Base-by-base conservation (phyloP, 2,888 invertebrate genomes). In the Malachius bipustulatus region DNA sequence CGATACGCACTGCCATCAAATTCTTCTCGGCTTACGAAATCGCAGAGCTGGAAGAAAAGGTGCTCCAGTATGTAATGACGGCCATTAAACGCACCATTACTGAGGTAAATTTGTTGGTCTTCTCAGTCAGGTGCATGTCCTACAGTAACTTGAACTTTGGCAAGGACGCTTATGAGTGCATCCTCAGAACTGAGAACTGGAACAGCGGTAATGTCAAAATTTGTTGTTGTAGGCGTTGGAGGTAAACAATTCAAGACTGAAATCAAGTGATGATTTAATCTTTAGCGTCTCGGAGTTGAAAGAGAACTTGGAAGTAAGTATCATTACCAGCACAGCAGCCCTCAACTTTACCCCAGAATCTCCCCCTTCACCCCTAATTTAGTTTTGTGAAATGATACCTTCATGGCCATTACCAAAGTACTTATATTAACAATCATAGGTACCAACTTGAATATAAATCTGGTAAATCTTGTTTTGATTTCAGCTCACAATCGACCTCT, bases 341-440 rank as follows among this genome's bases (percentile, higher is more conserved):
- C n/a, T n/a, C n/a, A n/a, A n/a, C n/a, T n/a, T n/a, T n/a, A n/a
- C n/a, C n/a, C n/a, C n/a, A n/a, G n/a, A n/a, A n/a, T n/a, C n/a
- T n/a, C n/a, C n/a, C n/a, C n/a, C n/a, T n/a, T n/a, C n/a, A n/a
- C n/a, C n/a, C n/a, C n/a, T n/a, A n/a, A n/a, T n/a, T n/a, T n/a
- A n/a, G n/a, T n/a, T n/a, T n/a, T n/a, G n/a, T n/a, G n/a, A n/a
- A n/a, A n/a, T n/a, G n/a, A n/a, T n/a, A n/a, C n/a, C n/a, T n/a
- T n/a, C n/a, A n/a, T n/a, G n/a, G n/a, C n/a, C n/a, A n/a, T n/a
- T n/a, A n/a, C n/a, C n/a, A n/a, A 35, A 41, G 14, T 36, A 44
- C 29, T 34, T 52, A 29, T 42, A 44, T 31, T 41, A 45, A 26
- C 47, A 50, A 36, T 41, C 51, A 32, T 31, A 46, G 32, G 49